phyloP scores from a whole-genome alignment of 2,797 vertebrate species.

The Onychomys leucogaster region DNA sequence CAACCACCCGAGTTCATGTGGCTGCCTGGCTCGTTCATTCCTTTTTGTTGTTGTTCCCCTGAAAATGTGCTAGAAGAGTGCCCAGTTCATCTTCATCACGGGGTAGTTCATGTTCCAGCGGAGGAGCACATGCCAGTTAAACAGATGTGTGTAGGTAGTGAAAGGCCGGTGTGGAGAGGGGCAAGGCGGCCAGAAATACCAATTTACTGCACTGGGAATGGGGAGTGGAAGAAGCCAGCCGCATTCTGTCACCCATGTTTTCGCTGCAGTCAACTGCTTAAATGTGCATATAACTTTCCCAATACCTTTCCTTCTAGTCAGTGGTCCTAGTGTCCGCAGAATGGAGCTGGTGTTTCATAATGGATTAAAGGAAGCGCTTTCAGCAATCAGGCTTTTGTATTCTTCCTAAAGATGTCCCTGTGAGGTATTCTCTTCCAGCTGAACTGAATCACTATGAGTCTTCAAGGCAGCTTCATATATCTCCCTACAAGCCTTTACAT shows the following conservation, averaged over 20 bases:
- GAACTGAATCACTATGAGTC: not conserved
- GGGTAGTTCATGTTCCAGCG: not conserved
- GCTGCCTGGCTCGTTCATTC: not conserved
- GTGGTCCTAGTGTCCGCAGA: too few relatives aligned
- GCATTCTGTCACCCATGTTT: not conserved
- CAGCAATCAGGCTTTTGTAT: not conserved
- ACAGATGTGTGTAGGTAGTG: not conserved
- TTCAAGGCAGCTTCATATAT: not conserved
- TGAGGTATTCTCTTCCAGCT: not conserved
- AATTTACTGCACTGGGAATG: not conserved
- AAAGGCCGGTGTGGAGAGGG: not conserved
- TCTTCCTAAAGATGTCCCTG: not conserved
- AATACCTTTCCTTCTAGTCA: not conserved
- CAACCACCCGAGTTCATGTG: not conserved
- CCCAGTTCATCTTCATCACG: accelerated
- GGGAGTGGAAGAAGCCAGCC: not conserved
- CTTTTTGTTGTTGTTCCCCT: not conserved
- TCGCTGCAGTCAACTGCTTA: not conserved
- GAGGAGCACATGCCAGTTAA: not conserved
- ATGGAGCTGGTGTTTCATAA: not conserved
- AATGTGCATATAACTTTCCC: not conserved
- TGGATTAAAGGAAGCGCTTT: not conserved
- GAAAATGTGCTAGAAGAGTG: not conserved
- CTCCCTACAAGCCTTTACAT: not conserved
- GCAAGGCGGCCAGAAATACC: not conserved